Evolutionary conservation across 1,140 invertebrate species (phyloP).

Genomic region (Ceratosolen solmsi): DNA sequence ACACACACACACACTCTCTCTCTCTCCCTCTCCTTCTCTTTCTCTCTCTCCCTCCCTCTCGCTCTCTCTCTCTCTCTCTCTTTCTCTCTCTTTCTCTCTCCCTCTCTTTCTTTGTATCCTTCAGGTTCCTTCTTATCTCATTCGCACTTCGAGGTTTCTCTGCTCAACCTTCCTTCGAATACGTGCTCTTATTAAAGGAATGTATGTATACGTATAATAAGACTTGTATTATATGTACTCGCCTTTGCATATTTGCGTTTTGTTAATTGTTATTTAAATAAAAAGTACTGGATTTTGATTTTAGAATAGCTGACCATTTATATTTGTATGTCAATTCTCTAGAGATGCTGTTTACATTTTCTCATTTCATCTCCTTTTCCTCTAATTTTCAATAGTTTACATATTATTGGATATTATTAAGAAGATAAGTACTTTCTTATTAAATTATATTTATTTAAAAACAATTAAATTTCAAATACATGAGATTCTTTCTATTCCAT

Average conservation of each 20-base stretch:
- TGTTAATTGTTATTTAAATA: constrained; percentile 17
- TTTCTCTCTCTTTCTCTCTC: background rate
- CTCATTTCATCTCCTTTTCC: no score
- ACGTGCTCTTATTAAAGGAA: constrained; percentile 15
- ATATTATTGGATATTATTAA: no score
- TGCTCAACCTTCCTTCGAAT: background rate
- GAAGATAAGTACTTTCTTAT: no score
- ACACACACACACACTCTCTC: constrained; percentile 27
- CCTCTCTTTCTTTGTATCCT: constrained; percentile 21
- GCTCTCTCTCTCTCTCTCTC: background rate
- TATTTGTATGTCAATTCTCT: no score
- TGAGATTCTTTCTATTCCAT: no score
- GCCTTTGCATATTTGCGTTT: background rate
- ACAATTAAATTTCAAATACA: no score
- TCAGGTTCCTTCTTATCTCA: constrained; percentile 16
- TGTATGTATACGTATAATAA: constrained; percentile 1
- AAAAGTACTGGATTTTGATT: background rate
- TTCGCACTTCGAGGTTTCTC: constrained; percentile 19
- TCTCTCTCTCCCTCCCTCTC: constrained; percentile 23
- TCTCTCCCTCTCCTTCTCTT: background rate
- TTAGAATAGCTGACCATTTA: background rate
- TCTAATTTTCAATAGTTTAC: no score
- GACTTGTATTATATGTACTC: background rate
- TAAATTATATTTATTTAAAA: no score
- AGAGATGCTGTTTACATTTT: no score